phyloP scores from a whole-genome alignment of 2,888 invertebrate species.

The Eupithecia tripunctaria region DNA sequence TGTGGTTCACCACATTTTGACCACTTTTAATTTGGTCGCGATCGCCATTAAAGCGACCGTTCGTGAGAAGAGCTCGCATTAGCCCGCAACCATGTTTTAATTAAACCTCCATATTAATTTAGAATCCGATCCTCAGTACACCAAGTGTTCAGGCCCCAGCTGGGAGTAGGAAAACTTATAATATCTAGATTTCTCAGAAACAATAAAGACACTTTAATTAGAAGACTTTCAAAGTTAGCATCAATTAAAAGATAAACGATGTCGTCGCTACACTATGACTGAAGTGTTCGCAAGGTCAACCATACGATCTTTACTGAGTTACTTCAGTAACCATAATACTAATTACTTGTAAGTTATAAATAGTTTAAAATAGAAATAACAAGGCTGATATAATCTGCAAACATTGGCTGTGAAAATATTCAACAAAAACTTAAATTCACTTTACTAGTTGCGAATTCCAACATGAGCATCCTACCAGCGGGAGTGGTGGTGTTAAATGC shows the following conservation, averaged over 20 bases:
- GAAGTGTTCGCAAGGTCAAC: not conserved
- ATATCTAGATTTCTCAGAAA: conserved; percentile 7
- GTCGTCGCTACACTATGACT: not conserved
- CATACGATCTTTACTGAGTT: not conserved
- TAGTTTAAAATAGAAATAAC: not conserved
- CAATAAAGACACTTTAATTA: not conserved
- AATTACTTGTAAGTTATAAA: not conserved
- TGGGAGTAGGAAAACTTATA: conserved; percentile 1
- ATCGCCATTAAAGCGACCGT: not conserved
- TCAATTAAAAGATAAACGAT: not conserved
- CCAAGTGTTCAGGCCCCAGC: conserved; percentile 18
- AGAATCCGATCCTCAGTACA: conserved; percentile 32
- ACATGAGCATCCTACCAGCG: not conserved
- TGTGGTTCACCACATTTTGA: not conserved
- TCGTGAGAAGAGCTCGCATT: conserved; percentile 10
- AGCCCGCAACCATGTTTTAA: conserved; percentile 33
- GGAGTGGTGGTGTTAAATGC: not conserved
- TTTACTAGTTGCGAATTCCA: not conserved
- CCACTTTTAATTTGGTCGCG: not conserved
- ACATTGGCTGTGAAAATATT: not conserved
- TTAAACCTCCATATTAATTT: conserved; percentile 44
- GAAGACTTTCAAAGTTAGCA: not conserved
- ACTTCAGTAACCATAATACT: not conserved
- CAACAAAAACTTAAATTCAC: not conserved
- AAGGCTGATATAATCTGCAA: not conserved